Conservation (phyloP, 2,888 invertebrate genomes). For the Mythimna pallens region DNA sequence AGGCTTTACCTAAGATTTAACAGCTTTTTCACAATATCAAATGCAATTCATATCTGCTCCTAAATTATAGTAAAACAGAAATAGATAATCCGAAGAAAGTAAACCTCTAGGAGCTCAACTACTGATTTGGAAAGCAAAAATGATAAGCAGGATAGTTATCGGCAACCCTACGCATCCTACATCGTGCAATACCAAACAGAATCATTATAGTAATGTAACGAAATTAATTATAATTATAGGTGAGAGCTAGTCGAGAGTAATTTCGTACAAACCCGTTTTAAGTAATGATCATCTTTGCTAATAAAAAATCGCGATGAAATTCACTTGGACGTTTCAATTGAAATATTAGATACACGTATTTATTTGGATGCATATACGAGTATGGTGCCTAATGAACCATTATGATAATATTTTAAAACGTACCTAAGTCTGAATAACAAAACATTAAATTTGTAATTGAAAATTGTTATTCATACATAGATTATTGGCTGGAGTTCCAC, state of each 20-base stretch:
- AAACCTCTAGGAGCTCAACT: not conserved
- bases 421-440: not conserved
- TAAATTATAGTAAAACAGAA: conserved; percentile 7
- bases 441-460: not conserved
- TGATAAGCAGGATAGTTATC: not conserved
- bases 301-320: conserved; percentile 62
- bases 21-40: not conserved
- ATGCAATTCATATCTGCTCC: not conserved
- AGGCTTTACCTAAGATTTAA: not conserved
- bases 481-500: conserved; percentile 1
- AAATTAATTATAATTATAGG: conserved; percentile 84
- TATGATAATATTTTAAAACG: conserved; percentile 17
- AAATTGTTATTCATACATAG: not conserved
- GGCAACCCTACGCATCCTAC: conserved; percentile 64
- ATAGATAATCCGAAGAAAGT: not conserved
- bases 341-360: conserved; percentile 25
- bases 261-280: conserved; percentile 60
- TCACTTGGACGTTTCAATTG: conserved; percentile 55
- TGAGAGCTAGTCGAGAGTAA: conserved; percentile 65
- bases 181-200: conserved; percentile 76
- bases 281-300: conserved; percentile 55
- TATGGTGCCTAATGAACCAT: conserved; percentile 24
- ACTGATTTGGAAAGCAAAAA: not conserved
- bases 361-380: not conserved
- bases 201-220: conserved; percentile 79